Conservation (phyloP, 2,797 vertebrate genomes). For the Aeoliscus strigatus region DNA sequence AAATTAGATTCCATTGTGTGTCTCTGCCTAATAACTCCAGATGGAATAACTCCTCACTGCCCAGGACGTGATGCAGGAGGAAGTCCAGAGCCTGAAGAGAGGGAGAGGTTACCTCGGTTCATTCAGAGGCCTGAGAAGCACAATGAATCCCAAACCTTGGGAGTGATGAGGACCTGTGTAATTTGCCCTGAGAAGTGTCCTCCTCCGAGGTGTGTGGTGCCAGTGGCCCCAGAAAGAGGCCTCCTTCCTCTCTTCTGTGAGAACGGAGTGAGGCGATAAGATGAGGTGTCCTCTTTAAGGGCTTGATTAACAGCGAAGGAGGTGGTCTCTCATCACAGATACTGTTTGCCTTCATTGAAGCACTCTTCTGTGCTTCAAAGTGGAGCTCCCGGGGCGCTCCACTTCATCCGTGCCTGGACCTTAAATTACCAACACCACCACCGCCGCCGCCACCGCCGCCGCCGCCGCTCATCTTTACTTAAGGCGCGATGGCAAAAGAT, state of each 20-base stretch:
- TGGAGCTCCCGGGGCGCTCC: constrained; percentile 46
- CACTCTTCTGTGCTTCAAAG: constrained; percentile 60
- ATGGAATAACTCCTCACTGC: constrained; percentile 65
- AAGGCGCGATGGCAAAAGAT: constrained; percentile 70
- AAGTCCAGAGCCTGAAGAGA: constrained; percentile 57
- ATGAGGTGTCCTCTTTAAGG: constrained; percentile 71
- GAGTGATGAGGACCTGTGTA: constrained; percentile 59
- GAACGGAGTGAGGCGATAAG: constrained; percentile 60
- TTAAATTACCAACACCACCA: constrained; percentile 69
- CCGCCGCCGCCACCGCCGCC: constrained; percentile 61
- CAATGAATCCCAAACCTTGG: constrained; percentile 70
- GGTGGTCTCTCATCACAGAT: constrained; percentile 61
- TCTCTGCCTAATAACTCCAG: constrained; percentile 73
- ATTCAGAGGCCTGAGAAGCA: constrained; percentile 51
- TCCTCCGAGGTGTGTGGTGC: constrained; percentile 58
- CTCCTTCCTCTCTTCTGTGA: constrained; percentile 52
- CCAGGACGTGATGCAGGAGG: constrained; percentile 61
- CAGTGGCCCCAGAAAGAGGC: constrained; percentile 53
- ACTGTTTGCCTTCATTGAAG: constrained; percentile 67
- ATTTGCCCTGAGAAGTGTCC: constrained; percentile 68
- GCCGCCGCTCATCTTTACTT: constrained; percentile 70
- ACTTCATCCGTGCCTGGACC: constrained; percentile 49
- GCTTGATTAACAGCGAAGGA: constrained; percentile 71
- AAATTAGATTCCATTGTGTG: constrained; percentile 77
- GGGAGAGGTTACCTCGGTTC: constrained; percentile 61